These are phyloP conservation scores for Pandemis corylana DNA, from an alignment of 2,888 invertebrate genomes.

Conservation along the genomic window DNA sequence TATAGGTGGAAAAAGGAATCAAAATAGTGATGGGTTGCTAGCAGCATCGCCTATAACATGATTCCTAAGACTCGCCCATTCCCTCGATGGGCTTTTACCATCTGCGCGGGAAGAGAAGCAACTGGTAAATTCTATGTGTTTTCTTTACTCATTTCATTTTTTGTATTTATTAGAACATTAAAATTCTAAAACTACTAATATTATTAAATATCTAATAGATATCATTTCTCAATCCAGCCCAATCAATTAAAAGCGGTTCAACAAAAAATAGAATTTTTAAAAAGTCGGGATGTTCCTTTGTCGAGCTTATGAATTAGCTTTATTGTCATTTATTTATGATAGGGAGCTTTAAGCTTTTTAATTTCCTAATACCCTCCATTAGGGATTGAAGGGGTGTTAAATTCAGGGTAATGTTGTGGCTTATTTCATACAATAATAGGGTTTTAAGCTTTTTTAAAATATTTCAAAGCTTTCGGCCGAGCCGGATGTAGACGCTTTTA, in stretches of 20 bases:
- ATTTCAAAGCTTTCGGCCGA: conserved; percentile 44
- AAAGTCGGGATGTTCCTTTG: conserved; percentile 40
- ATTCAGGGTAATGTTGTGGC: conserved; percentile 52
- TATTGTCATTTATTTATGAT: conserved; percentile 52
- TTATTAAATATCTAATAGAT: conserved; percentile 19
- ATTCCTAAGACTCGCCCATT: too few species aligned
- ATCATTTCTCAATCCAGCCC: conserved; percentile 28
- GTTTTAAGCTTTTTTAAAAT: conserved; percentile 41
- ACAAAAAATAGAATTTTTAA: conserved; percentile 21
- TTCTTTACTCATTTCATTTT: too few species aligned
- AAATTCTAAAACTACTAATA: conserved; percentile 8
- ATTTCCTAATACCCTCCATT: conserved; percentile 51
- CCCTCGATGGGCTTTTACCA: too few species aligned
- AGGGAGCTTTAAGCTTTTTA: conserved; percentile 54
- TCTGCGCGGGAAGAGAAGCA: too few species aligned
- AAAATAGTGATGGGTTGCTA: too few species aligned
- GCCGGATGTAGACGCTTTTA: conserved; percentile 51
- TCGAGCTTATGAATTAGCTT: conserved; percentile 40
- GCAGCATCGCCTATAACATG: too few species aligned
- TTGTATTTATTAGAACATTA: conserved; percentile 12
- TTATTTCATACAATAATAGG: conserved; percentile 46
- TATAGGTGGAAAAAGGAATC: too few species aligned
- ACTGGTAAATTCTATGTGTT: too few species aligned
- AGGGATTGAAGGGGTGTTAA: conserved; percentile 51
- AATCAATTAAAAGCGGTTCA: conserved; percentile 34